phyloP scores from a whole-genome alignment of 2,888 invertebrate genomes.

The Chalcis sispes region DNA sequence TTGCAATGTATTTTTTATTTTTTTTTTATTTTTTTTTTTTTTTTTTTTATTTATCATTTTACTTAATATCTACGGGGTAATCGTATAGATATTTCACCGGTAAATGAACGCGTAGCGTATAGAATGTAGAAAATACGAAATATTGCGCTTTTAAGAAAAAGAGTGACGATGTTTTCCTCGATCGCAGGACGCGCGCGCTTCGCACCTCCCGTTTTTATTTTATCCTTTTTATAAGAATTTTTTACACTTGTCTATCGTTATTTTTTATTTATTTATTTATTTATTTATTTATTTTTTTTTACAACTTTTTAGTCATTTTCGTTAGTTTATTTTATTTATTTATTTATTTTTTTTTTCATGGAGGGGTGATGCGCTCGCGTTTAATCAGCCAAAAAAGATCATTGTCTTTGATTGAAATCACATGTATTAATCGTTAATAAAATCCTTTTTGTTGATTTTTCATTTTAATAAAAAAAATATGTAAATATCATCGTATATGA shows the following conservation, averaged over 20 bases:
- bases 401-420: constrained; percentile 43
- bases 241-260: constrained; percentile 1
- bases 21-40: background rate
- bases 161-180: constrained; percentile 41
- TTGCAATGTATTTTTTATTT: constrained; percentile 41
- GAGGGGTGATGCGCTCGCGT: constrained; percentile 15
- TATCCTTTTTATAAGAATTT: background rate
- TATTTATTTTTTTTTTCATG: constrained; percentile 8
- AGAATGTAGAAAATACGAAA: constrained; percentile 63
- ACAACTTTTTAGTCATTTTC: constrained; percentile 6
- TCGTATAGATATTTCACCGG: constrained; percentile 38
- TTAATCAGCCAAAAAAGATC: constrained; percentile 29
- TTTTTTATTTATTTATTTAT: constrained; percentile 33
- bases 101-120: constrained; percentile 60
- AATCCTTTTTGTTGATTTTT: constrained; percentile 11
- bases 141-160: constrained; percentile 55
- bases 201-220: background rate
- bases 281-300: constrained; percentile 11
- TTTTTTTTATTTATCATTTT: constrained; percentile 6
- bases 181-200: constrained; percentile 11
- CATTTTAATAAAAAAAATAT: constrained; percentile 41
- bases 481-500: constrained; percentile 24
- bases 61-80: constrained; percentile 48
- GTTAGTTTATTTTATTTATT: constrained; percentile 23
- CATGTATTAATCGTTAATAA: constrained; percentile 44